Evolutionary conservation across 2,797 vertebrate genomes (phyloP).

Genomic region (Aldrovandia affinis): DNA sequence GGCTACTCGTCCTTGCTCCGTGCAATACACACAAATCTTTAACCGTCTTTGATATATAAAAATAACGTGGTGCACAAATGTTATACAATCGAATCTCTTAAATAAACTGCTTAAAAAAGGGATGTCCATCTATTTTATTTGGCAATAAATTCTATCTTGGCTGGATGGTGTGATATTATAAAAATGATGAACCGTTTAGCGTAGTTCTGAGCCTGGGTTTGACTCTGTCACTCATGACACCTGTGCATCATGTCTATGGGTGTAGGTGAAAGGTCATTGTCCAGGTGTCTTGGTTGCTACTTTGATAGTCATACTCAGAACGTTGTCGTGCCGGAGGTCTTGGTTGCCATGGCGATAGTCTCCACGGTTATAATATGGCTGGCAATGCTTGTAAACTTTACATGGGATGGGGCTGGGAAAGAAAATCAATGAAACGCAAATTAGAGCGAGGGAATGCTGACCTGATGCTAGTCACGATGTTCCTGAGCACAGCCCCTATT

Average conservation of each 20-base stretch:
- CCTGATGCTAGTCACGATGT: not conserved
- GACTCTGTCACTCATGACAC: too few species aligned
- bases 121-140: not conserved
- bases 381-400: not conserved
- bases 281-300: not conserved
- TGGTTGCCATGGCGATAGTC: not conserved
- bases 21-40: not conserved
- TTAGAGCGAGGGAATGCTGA: not conserved
- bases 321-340: not conserved
- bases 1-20: too few species aligned
- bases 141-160: not conserved
- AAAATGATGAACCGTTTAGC: too few species aligned
- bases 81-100: too few species aligned
- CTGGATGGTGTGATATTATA: not conserved
- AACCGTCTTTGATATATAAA: too few species aligned
- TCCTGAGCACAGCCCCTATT: not conserved
- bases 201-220: not conserved
- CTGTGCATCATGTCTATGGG: not conserved
- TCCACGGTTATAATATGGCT: not conserved
- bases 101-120: too few species aligned
- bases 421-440: not conserved
- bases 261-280: not conserved
- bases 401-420: not conserved
- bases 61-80: too few species aligned
- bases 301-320: not conserved